A percentile compares a stretch with the other conserved stretches of the same genome.
Evolutionary conservation across 2,888 invertebrate genomes (phyloP).

Genomic region (Mythimna impura): DNA sequence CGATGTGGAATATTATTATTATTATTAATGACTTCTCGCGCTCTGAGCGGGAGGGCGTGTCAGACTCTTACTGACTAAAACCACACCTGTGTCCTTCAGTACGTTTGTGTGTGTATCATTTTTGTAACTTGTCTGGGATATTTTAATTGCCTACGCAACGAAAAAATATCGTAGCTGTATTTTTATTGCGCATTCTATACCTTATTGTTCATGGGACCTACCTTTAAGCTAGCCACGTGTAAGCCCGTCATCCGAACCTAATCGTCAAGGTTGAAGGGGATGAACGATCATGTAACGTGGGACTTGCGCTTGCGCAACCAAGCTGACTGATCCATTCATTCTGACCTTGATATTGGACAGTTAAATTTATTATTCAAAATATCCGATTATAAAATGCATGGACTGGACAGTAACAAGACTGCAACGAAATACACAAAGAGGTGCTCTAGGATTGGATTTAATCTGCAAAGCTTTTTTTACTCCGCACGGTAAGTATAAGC

Average conservation of each 20-base stretch:
- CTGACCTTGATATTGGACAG: conserved; percentile 32
- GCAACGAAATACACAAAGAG: no score
- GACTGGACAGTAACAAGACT: no score
- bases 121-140: no score
- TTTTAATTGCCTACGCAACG: not conserved
- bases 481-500: no score
- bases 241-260: conserved; percentile 71
- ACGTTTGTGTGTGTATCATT: no score
- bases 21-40: no score
- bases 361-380: conserved; percentile 22
- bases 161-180: not conserved
- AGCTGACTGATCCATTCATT: conserved; percentile 41
- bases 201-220: conserved; percentile 25
- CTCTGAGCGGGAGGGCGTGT: no score
- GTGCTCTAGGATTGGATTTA: no score
- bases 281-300: conserved; percentile 48
- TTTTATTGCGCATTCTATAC: not conserved
- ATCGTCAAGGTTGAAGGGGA: conserved; percentile 72
- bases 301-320: conserved; percentile 53
- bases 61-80: no score
- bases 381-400: not conserved
- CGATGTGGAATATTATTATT: no score
- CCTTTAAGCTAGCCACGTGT: conserved; percentile 72
- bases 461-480: no score
- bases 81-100: no score